Evolutionary conservation across 2,888 invertebrate genomes (phyloP).

Genomic region (Hedya salicella): DNA sequence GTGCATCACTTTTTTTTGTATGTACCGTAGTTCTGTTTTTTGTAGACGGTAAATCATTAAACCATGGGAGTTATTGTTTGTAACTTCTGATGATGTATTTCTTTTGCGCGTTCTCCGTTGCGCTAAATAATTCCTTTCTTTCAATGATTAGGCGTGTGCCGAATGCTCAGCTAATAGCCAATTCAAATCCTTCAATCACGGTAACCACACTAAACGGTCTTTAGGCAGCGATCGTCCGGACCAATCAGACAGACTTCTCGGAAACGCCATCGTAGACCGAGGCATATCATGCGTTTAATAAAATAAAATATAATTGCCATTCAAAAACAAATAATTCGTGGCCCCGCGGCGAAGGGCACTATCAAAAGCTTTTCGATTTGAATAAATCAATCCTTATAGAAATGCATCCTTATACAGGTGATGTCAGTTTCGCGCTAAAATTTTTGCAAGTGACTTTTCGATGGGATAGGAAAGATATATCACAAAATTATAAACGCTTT

Average conservation of each 20-base stretch:
- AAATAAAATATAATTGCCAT: constrained; percentile 85
- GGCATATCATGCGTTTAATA: constrained; percentile 73
- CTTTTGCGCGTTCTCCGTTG: too few species aligned
- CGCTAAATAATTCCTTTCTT: neutral
- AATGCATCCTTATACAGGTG: constrained; percentile 77
- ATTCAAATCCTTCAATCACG: constrained; percentile 23
- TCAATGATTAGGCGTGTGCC: constrained; percentile 3
- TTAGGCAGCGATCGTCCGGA: constrained; percentile 48
- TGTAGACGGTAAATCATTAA: too few species aligned
- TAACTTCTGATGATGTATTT: too few species aligned
- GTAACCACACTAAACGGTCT: constrained; percentile 30
- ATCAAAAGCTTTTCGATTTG: constrained; percentile 81
- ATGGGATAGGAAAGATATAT: neutral
- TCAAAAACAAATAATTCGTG: constrained; percentile 82
- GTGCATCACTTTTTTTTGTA: too few species aligned
- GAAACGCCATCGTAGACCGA: constrained; percentile 69
- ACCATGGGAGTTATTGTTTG: too few species aligned
- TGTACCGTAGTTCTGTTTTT: too few species aligned
- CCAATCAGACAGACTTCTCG: constrained; percentile 74
- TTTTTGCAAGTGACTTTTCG: constrained; percentile 4
- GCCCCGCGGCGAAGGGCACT: constrained; percentile 75
- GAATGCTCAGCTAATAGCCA: constrained; percentile 7
- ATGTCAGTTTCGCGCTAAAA: constrained; percentile 18
- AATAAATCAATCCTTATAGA: constrained; percentile 84
- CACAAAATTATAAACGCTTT: too few species aligned